Conservation (phyloP, 2,888 invertebrate genomes). For the Pseudeuparius sepicola region DNA sequence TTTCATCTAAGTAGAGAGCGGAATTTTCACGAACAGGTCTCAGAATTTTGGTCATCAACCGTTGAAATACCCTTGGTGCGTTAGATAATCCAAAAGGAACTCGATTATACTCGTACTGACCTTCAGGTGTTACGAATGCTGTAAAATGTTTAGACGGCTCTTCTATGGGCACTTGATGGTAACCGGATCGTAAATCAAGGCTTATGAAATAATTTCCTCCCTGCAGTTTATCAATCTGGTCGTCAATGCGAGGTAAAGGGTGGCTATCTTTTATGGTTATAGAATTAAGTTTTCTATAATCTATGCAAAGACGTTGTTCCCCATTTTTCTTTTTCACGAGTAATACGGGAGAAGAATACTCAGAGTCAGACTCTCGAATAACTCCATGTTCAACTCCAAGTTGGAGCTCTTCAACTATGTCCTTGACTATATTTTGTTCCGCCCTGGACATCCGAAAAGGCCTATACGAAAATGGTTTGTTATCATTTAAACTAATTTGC, state of each 20-base stretch:
- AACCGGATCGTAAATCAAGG: constrained; percentile 21
- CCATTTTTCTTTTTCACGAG: constrained; percentile 23
- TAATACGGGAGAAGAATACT: constrained; percentile 21
- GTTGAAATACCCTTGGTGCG: constrained; percentile 20
- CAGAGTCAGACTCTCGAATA: constrained; percentile 20
- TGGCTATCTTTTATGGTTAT: constrained; percentile 19
- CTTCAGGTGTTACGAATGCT: constrained; percentile 19
- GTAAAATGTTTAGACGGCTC: constrained; percentile 10
- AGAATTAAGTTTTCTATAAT: constrained; percentile 20
- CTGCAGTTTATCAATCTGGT: constrained; percentile 18
- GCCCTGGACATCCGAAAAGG: constrained; percentile 22
- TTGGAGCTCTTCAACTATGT: constrained; percentile 20
- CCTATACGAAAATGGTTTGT: constrained; percentile 21
- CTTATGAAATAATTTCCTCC: constrained; percentile 20
- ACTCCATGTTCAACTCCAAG: constrained; percentile 17
- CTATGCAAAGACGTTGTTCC: constrained; percentile 21
- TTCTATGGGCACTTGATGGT: constrained; percentile 18
- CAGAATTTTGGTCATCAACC: constrained; percentile 19
- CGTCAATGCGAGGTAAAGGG: constrained; percentile 21
- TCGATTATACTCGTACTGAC: constrained; percentile 20
- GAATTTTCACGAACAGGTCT: constrained; percentile 11
- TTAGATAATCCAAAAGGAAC: constrained; percentile 21
- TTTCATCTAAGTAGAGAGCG: constrained; percentile 20
- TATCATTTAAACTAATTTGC: constrained; percentile 17
- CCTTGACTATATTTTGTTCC: constrained; percentile 20